These are phyloP conservation scores for Pherbina coryleti DNA, from an alignment of 2,888 invertebrate genomes.

Conservation along the genomic window DNA sequence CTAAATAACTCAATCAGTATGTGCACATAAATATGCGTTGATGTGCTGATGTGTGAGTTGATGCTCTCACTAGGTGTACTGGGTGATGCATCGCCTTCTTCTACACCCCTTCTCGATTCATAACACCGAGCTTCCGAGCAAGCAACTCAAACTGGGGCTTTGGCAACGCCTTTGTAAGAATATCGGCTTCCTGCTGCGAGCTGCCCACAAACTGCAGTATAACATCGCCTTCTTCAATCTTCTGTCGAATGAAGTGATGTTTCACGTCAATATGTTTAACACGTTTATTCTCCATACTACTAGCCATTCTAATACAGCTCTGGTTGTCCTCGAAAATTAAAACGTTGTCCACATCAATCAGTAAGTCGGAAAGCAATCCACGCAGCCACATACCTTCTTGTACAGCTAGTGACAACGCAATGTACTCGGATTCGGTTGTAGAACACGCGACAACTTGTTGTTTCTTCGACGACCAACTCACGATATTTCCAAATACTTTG, in stretches of 20 bases:
- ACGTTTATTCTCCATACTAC: background rate
- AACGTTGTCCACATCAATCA: slow-evolving; percentile 15
- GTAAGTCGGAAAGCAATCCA: slow-evolving; percentile 27
- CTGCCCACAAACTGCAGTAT: background rate
- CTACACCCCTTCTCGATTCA: background rate
- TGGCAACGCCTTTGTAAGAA: background rate
- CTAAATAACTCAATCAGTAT: too few relatives aligned
- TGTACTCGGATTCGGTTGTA: slow-evolving; percentile 14
- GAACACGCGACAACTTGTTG: slow-evolving; percentile 18
- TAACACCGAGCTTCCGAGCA: background rate
- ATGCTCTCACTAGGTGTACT: too few relatives aligned
- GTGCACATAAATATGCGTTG: too few relatives aligned
- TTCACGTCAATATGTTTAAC: slow-evolving; percentile 36
- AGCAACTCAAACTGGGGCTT: background rate
- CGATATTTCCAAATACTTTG: background rate
- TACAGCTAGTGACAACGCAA: slow-evolving; percentile 1
- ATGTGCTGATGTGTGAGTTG: too few relatives aligned
- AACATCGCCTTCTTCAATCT: background rate
- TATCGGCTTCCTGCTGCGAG: background rate
- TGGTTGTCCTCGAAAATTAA: slow-evolving; percentile 32
- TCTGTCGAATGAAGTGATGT: slow-evolving; percentile 34
- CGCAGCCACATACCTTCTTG: slow-evolving; percentile 39
- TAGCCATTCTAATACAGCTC: too few relatives aligned
- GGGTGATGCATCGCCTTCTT: background rate
- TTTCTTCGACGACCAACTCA: background rate